Percentiles rank a stretch among this genome's conserved stretches.
Conservation (phyloP, 2,797 vertebrate species). For the Gambelia wislizenii region DNA sequence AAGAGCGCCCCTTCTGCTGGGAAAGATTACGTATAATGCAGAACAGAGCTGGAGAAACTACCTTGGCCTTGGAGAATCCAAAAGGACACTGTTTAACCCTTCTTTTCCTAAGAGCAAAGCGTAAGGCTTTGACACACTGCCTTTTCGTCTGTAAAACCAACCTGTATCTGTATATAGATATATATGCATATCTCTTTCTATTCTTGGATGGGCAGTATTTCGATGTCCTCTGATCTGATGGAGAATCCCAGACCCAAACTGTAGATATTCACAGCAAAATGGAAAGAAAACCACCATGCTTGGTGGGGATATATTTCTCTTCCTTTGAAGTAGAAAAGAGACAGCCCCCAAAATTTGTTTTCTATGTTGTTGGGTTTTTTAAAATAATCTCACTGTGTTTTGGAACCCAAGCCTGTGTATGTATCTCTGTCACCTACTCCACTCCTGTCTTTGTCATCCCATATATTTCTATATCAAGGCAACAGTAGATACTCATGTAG, state of each 20-base stretch:
- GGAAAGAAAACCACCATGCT: not conserved
- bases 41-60: slow-evolving; percentile 27
- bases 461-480: not conserved
- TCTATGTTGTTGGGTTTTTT: slow-evolving; percentile 12
- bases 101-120: slow-evolving; percentile 54
- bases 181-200: slow-evolving; percentile 47
- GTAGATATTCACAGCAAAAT: not conserved
- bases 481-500: not conserved
- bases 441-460: not conserved
- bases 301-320: slow-evolving; percentile 47
- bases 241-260: slow-evolving; percentile 54
- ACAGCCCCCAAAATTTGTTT: slow-evolving; percentile 48
- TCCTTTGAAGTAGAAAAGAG: slow-evolving; percentile 60
- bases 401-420: not conserved
- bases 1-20: slow-evolving; percentile 77
- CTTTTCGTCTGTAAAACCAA: slow-evolving; percentile 59
- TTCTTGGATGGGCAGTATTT: slow-evolving; percentile 56
- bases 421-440: accelerated
- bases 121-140: slow-evolving; percentile 50
- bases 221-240: slow-evolving; percentile 63
- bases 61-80: slow-evolving; percentile 46
- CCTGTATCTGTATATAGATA: slow-evolving; percentile 72
- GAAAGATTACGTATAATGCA: slow-evolving; percentile 86
- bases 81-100: slow-evolving; percentile 65
- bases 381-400: not conserved